A percentile compares a stretch with the other conserved stretches of the same genome.
Evolutionary conservation across 2,888 invertebrate genomes (phyloP).

Genomic region (Nephrotoma guestfalica): DNA sequence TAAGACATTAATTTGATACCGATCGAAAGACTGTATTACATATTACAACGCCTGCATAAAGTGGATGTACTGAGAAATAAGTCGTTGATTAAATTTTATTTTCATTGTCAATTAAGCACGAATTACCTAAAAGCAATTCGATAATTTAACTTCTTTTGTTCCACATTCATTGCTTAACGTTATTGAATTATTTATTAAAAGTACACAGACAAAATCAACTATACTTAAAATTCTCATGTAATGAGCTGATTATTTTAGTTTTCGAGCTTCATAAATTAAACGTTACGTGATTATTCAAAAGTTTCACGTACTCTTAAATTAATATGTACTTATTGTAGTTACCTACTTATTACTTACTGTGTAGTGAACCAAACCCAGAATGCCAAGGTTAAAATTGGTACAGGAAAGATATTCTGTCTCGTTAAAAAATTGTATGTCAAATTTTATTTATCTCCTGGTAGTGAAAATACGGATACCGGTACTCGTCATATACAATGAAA

Average conservation of each 20-base stretch:
- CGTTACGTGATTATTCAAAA: neutral
- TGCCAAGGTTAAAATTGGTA: neutral
- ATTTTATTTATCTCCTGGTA: neutral
- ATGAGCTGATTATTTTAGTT: neutral
- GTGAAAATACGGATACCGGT: neutral
- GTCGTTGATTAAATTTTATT: neutral
- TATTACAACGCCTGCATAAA: neutral
- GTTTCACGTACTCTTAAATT: neutral
- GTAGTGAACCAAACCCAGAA: neutral
- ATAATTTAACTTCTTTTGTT: neutral
- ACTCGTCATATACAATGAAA: neutral
- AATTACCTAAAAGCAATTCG: neutral
- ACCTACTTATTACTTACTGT: neutral
- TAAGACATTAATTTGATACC: too few relatives aligned
- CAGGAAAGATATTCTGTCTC: neutral
- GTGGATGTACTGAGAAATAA: neutral
- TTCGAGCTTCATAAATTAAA: neutral
- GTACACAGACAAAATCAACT: neutral
- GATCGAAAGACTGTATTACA: too few relatives aligned
- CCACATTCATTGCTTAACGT: neutral
- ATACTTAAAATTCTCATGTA: neutral
- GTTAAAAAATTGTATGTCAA: neutral
- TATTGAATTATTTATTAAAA: neutral
- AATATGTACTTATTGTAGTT: neutral
- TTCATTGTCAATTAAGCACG: neutral